These are phyloP conservation scores for Pocillopora damicornis DNA, from an alignment of 64 coral and sea anemone species.

Conservation along the genomic window DNA sequence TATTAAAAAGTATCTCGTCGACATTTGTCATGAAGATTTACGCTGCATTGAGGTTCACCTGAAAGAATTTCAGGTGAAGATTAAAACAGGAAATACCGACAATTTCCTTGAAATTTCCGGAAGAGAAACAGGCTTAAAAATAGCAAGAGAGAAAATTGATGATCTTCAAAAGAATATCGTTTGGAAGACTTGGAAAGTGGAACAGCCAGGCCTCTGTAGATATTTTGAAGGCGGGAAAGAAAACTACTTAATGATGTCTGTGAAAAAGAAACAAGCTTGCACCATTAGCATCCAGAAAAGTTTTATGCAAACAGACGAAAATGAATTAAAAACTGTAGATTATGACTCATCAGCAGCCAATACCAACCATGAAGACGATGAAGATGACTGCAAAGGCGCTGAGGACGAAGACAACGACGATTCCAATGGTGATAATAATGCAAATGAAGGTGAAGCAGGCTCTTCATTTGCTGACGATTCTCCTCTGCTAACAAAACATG, in stretches of 20 bases:
- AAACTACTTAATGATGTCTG: constrained; percentile 8
- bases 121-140: constrained; percentile 31
- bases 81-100: not conserved
- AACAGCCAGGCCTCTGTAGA: constrained; percentile 38
- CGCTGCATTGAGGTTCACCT: constrained; percentile 30
- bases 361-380: too few species aligned
- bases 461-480: not conserved
- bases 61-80: constrained; percentile 21
- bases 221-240: constrained; percentile 19
- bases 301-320: not conserved
- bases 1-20: constrained; percentile 24
- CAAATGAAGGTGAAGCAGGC: not conserved
- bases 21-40: constrained; percentile 38
- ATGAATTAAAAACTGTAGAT: too few species aligned
- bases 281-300: not conserved
- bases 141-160: not conserved
- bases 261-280: constrained; percentile 38
- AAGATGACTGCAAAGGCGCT: too few species aligned
- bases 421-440: not conserved
- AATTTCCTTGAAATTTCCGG: constrained; percentile 46
- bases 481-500: not conserved
- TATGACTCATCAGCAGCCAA: too few species aligned
- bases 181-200: not conserved
- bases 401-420: not conserved
- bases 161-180: not conserved